Base-by-base conservation (phyloP, 2,113 vertebrate genomes). In the Scatophagus argus region DNA sequence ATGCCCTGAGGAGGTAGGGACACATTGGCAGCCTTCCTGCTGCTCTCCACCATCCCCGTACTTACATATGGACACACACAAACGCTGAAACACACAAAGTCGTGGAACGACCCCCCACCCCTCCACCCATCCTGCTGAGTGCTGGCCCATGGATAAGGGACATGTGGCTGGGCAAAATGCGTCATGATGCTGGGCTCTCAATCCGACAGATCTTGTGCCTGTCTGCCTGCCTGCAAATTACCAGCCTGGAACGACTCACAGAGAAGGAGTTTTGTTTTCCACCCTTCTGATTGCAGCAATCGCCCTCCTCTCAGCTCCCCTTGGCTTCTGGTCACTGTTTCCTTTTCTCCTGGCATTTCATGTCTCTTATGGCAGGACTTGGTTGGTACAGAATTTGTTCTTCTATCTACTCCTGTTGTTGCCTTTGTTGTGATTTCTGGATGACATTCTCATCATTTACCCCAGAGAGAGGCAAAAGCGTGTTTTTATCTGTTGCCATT, bases 121-220 rank as follows among this genome's bases (percentile, higher is more conserved):
- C 54, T 16, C 74, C 74, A 16, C 54, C 62, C 21, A 32, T 80
- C 88, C 83, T 79, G 77, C 86, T 83, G 80, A 83, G 76, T 61
- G 29, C 84, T 87, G 87, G 90, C 85, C 90, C 78, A 55, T 58
- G 82, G 89, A 84, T 71, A 78, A 68, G 76, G 81, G 89, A 89
- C 92, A 94, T 91, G 93, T 93, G 93, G 87, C 81, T 67, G 79
- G 88, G 87, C 49, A 34, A 93, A 89, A 92, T 94, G 92, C 90
- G 91, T 94, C 94, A 94, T 76, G 63, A 88, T 84, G 87, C 88
- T 78, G 87, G 84, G 87, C 91, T 87, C 73, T 86, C 60, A 38
- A 69, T 83, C 74, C 39, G 76, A 90, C 91, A 91, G 89, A 89
- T 90, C 91, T 87, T 67, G 69, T 85, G 85, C 83, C 83, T 88